Evolutionary conservation across 2,797 vertebrate species (phyloP).

Genomic region (Ctenopoma kingsleyae): DNA sequence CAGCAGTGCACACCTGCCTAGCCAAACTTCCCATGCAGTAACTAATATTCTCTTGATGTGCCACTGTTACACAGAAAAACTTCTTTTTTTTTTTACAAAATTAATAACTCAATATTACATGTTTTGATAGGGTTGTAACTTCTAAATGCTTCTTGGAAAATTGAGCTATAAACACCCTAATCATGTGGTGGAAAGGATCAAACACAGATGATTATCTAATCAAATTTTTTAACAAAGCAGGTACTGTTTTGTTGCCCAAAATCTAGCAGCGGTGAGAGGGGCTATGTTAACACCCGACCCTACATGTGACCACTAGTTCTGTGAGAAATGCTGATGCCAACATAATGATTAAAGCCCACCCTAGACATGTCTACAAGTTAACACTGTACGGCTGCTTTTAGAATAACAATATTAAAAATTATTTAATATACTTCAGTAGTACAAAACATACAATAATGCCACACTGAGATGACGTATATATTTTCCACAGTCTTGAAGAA

Average conservation of each 20-base stretch:
- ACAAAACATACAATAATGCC: not conserved
- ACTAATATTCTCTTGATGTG: not conserved
- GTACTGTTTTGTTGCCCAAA: constrained; percentile 60
- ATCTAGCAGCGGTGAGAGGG: constrained; percentile 33
- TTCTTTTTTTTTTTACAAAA: not conserved
- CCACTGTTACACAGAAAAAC: not conserved
- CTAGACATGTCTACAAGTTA: not conserved
- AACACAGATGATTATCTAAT: constrained; percentile 53
- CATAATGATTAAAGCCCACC: constrained; percentile 9
- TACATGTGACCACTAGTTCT: constrained; percentile 30
- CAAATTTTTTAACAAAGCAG: constrained; percentile 68
- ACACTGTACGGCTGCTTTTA: not conserved
- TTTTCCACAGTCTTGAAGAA: not conserved
- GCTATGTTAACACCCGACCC: constrained; percentile 10
- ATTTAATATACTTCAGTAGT: not conserved
- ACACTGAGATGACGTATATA: not conserved
- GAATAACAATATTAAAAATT: not conserved
- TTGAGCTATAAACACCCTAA: constrained; percentile 33
- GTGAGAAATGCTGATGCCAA: constrained; percentile 29
- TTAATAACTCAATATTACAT: not conserved
- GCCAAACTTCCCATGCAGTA: not conserved
- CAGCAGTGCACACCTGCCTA: not conserved
- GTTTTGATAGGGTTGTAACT: constrained; percentile 27
- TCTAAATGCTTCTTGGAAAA: constrained; percentile 16
- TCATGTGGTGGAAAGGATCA: constrained; percentile 59